Base-by-base conservation (phyloP, 2,888 invertebrate species). In the Nebria brevicollis region DNA sequence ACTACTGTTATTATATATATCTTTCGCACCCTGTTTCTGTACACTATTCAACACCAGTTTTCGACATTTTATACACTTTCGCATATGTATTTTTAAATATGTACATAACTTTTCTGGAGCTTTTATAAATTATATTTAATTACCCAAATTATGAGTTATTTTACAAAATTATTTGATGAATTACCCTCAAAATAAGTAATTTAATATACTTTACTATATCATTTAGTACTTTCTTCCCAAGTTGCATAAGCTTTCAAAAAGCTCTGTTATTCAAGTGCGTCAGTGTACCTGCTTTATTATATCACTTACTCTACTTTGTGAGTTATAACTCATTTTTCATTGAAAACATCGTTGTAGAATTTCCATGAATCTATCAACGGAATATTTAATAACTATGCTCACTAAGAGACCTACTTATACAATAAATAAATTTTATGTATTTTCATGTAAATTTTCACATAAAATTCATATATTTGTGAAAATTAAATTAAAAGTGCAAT, bases 1-100 rank as follows among this genome's bases (percentile, higher is more conserved):
- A 80, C 42, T 43, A 66, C 43, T 79, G 74, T 79, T 79, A 79
- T 70, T 70, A 70, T n/a, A 70, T 34, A 70, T 70, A 11, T 34
- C 70, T 70, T 5, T 34, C 70, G 25, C 70, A 11, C 70, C 25
- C 70, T 25, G 26, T 70, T 70, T 25, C 25, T 20, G 11, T 34
- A 25, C 25, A 26, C 70, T 26, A 13, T 10, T 20, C 20, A 4
- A 11, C 70, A 70, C 70, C 26, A 34, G 15, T 26, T 68, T 34
- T 25, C 25, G 6, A 25, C 20, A 70, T 54, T 54, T 3, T 54
- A 54, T 54, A 54, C 13, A 54, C 6, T 34, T 34, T 34, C 34
- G 34, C 34, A 34, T 34, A 34, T 34, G 34, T 34, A 5, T 34
- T 34, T 34, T 34, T 2, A 34, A 34, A 34, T 34, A 34, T 34